phyloP scores from a whole-genome alignment of 2,888 invertebrate species.

The Villa cingulata region DNA sequence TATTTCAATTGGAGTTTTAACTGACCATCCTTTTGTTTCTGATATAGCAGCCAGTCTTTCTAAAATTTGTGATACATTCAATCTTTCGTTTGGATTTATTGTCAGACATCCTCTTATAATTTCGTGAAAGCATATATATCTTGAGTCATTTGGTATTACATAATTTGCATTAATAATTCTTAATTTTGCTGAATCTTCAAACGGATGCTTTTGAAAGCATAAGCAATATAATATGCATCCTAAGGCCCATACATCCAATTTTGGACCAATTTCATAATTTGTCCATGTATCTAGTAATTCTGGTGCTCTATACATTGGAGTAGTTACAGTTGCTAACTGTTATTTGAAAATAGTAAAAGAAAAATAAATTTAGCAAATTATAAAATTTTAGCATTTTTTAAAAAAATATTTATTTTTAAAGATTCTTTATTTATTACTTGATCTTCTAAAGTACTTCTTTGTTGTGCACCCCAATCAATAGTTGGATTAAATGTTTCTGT shows the following conservation, averaged over 20 bases:
- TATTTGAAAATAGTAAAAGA: constrained; percentile 4
- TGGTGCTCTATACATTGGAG: constrained; percentile 94
- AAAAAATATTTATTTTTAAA: no score
- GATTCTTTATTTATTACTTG: constrained; percentile 44
- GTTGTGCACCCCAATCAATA: constrained; percentile 82
- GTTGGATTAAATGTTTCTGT: constrained; percentile 70
- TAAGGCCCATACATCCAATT: constrained; percentile 91
- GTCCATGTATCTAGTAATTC: constrained; percentile 98
- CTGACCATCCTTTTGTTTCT: constrained; percentile 68
- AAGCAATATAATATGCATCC: constrained; percentile 89
- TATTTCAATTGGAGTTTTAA: constrained; percentile 56
- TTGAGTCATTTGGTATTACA: constrained; percentile 65
- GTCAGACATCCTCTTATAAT: constrained; percentile 74
- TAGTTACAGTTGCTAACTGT: constrained; percentile 62
- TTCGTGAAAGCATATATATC: constrained; percentile 74
- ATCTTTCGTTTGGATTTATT: constrained; percentile 68
- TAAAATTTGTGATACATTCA: constrained; percentile 63
- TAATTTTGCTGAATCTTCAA: constrained; percentile 89
- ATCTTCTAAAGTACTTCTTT: constrained; percentile 83
- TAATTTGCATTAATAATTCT: constrained; percentile 95
- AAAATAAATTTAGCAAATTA: no score
- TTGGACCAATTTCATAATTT: constrained; percentile 81
- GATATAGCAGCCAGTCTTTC: constrained; percentile 81
- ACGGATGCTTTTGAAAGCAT: constrained; percentile 90
- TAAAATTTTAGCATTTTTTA: no score